Evolutionary conservation across 2,113 vertebrate genomes (phyloP).

Genomic region (Cochlearius cochlearius): DNA sequence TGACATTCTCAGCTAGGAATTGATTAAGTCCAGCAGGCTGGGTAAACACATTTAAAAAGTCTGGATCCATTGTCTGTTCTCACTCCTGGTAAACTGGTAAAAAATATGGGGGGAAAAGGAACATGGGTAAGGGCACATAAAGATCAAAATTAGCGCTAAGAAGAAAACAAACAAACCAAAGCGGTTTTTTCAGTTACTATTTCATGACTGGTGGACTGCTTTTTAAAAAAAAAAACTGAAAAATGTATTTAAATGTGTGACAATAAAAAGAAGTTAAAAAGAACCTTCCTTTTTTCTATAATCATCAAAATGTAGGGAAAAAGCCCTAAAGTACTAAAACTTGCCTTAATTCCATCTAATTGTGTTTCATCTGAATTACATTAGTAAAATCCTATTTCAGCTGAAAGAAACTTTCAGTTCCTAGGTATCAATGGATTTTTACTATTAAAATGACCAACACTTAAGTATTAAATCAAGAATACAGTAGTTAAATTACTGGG

Average conservation of each 20-base stretch:
- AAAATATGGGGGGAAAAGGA: neutral
- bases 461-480: neutral
- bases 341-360: neutral
- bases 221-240: neutral
- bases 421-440: neutral
- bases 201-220: neutral
- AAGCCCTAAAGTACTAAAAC: neutral
- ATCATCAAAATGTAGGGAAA: neutral
- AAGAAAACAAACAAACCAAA: neutral
- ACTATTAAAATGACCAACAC: neutral
- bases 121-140: neutral
- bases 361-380: neutral
- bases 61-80: constrained; percentile 59
- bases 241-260: neutral
- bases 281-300: neutral
- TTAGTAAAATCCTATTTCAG: neutral
- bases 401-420: neutral
- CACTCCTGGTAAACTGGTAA: neutral
- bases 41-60: constrained; percentile 25
- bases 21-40: neutral
- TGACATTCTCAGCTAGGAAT: neutral
- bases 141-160: neutral
- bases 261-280: neutral
- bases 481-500: neutral
- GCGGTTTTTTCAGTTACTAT: accelerated